Conservation (phyloP, 1,140 invertebrate genomes). For the Zeugodacus cucurbitae region DNA sequence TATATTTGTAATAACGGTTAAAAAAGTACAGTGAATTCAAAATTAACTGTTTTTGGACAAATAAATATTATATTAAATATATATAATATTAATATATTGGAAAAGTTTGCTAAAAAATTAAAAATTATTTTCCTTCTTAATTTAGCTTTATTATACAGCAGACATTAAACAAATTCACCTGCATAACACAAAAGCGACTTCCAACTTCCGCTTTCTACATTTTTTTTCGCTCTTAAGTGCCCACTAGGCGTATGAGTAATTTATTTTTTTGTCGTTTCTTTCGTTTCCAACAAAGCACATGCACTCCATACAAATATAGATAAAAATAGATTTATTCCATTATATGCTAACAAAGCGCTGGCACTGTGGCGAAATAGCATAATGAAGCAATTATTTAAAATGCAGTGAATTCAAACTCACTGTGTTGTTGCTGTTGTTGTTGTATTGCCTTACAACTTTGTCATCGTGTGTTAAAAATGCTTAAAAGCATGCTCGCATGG, state of each 20-base stretch:
- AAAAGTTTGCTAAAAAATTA: too few relatives aligned
- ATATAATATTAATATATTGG: too few relatives aligned
- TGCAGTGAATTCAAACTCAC: not conserved
- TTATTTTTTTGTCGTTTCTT: not conserved
- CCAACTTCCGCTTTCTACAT: not conserved
- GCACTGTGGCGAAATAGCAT: not conserved
- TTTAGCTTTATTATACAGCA: too few relatives aligned
- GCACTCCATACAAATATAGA: not conserved
- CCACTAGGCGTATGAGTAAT: not conserved
- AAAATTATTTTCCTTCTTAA: too few relatives aligned
- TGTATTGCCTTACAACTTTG: not conserved
- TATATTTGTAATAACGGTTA: too few relatives aligned
- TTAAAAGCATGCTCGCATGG: not conserved
- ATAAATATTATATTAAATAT: too few relatives aligned
- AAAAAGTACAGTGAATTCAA: too few relatives aligned
- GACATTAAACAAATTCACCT: not conserved
- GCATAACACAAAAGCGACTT: not conserved
- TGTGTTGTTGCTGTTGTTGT: not conserved
- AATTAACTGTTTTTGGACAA: too few relatives aligned
- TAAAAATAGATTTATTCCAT: not conserved
- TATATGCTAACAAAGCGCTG: not conserved
- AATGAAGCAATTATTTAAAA: slow-evolving; percentile 38
- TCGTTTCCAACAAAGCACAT: not conserved
- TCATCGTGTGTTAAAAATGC: not conserved
- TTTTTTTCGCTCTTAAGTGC: not conserved